Conservation (phyloP, 2,888 invertebrate genomes). For the Litoditis marina region DNA sequence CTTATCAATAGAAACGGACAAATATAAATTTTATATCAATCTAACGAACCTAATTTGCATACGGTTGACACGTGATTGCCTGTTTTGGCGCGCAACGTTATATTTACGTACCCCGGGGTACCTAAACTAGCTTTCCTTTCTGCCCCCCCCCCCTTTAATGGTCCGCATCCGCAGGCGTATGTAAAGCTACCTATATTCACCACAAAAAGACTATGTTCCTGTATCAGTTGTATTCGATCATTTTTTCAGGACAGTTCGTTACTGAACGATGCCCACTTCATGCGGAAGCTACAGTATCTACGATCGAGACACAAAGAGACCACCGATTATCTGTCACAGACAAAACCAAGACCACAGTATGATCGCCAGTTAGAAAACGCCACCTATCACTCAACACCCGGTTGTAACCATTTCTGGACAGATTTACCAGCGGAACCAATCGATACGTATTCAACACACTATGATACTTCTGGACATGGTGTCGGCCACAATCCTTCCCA, state of each 20-base stretch:
- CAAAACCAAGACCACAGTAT: neutral
- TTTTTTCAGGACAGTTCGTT: slow-evolving; percentile 11
- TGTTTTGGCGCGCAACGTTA: too few species aligned
- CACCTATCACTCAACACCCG: slow-evolving; percentile 16
- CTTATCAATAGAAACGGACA: too few species aligned
- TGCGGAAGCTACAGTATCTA: slow-evolving; percentile 8
- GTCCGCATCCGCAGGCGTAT: too few species aligned
- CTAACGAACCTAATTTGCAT: too few species aligned
- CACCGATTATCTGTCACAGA: slow-evolving; percentile 1
- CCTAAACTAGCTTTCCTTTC: too few species aligned
- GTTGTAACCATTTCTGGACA: slow-evolving; percentile 16
- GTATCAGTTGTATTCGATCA: neutral
- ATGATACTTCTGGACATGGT: neutral
- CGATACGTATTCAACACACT: neutral
- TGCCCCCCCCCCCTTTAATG: too few species aligned
- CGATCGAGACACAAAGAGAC: slow-evolving; percentile 16
- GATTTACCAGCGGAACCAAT: neutral
- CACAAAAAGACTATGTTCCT: too few species aligned
- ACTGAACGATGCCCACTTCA: slow-evolving; percentile 5
- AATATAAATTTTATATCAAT: too few species aligned
- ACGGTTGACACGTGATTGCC: too few species aligned
- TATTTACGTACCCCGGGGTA: too few species aligned
- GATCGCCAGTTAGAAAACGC: neutral
- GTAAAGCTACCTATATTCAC: too few species aligned
- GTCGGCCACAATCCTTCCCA: neutral